phyloP scores from a whole-genome alignment of 2,113 vertebrate species.

The Notarius lentiginosus region DNA sequence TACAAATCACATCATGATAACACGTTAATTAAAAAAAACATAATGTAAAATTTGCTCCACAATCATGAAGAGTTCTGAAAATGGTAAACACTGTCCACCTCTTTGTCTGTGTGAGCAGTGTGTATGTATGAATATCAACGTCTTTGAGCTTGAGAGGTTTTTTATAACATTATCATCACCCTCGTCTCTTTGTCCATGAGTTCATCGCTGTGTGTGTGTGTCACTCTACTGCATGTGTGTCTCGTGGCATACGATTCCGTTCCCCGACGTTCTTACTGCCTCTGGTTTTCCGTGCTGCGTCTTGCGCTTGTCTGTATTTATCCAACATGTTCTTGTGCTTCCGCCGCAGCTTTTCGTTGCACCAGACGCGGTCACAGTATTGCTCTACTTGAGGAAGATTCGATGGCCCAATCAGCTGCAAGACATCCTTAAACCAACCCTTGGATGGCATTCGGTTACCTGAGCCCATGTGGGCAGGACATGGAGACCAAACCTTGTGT shows the following conservation, averaged over 20 bases:
- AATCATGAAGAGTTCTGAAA: not conserved
- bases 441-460: slow-evolving; percentile 65
- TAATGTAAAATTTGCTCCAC: not conserved
- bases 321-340: slow-evolving; percentile 78
- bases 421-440: slow-evolving; percentile 90
- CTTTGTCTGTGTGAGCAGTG: slow-evolving; percentile 18
- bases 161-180: slow-evolving; percentile 12
- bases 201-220: slow-evolving; percentile 44
- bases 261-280: slow-evolving; percentile 73
- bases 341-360: slow-evolving; percentile 75
- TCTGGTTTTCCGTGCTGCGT: slow-evolving; percentile 76
- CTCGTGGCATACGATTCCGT: slow-evolving; percentile 83
- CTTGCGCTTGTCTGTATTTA: slow-evolving; percentile 81
- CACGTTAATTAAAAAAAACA: not conserved
- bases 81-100: slow-evolving; percentile 14
- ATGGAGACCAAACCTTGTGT: slow-evolving; percentile 64
- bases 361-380: slow-evolving; percentile 90
- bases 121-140: slow-evolving; percentile 3
- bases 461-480: slow-evolving; percentile 48
- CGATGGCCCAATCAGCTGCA: slow-evolving; percentile 85
- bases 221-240: not conserved
- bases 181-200: slow-evolving; percentile 23
- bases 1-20: slow-evolving; percentile 9
- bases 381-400: slow-evolving; percentile 82
- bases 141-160: slow-evolving; percentile 3